These are phyloP conservation scores for Ianthella basta DNA, from an alignment of 37 sponge, comb jelly and placozoan species.

Conservation along the genomic window DNA sequence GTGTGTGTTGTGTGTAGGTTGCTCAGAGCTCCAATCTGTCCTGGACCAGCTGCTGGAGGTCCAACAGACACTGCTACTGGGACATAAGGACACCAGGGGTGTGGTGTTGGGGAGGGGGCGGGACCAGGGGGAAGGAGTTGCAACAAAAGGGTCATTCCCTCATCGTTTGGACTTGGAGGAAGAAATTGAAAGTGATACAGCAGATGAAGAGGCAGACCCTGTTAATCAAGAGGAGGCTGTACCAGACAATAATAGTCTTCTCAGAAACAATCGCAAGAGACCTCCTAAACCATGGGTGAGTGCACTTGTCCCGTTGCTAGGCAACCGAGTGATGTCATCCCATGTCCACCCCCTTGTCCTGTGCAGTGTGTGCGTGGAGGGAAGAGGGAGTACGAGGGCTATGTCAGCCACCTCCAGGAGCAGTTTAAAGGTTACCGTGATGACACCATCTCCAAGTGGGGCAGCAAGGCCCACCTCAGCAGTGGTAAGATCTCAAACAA, in stretches of 20 bases:
- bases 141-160: not conserved
- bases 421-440: slow-evolving; percentile 40
- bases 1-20: slow-evolving; percentile 31
- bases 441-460: slow-evolving; percentile 72
- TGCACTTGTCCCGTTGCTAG: not conserved
- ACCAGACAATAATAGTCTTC: not conserved
- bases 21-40: slow-evolving; percentile 1
- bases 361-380: slow-evolving; percentile 1
- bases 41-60: slow-evolving; percentile 49
- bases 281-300: slow-evolving; percentile 38
- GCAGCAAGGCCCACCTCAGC: slow-evolving; percentile 50
- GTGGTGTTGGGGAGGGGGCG: not conserved
- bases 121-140: not conserved
- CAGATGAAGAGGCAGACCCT: not conserved
- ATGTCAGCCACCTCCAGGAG: slow-evolving; percentile 31
- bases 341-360: not conserved
- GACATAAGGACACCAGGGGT: slow-evolving; percentile 30
- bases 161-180: slow-evolving; percentile 12
- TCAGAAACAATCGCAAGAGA: not conserved
- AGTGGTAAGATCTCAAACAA: slow-evolving; percentile 71
- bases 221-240: not conserved
- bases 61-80: slow-evolving; percentile 37
- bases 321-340: not conserved
- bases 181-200: slow-evolving; percentile 59
- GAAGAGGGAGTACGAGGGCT: slow-evolving; percentile 44